These are phyloP conservation scores for Nomada ruficornis DNA, from an alignment of 2,888 invertebrate species.

Conservation along the genomic window DNA sequence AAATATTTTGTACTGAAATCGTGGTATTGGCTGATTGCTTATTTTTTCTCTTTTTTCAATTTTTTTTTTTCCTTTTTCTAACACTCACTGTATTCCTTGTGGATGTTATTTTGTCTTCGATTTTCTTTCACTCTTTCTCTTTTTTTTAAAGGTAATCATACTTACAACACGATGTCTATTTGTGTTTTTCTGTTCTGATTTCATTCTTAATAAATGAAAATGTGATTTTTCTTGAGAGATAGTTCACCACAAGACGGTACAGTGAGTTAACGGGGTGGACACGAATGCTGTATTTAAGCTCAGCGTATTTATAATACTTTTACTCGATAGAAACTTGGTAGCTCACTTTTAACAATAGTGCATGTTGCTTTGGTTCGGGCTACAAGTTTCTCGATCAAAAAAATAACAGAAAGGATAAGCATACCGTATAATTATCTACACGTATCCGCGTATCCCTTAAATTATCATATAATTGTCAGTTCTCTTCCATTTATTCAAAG, in stretches of 20 bases:
- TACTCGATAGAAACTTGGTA: slow-evolving; percentile 82
- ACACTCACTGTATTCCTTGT: slow-evolving; percentile 33
- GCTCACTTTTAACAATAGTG: slow-evolving; percentile 85
- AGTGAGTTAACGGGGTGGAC: slow-evolving; percentile 79
- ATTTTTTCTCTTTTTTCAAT: slow-evolving; percentile 76
- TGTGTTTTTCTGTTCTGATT: neutral
- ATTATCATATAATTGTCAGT: neutral
- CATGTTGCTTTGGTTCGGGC: slow-evolving; percentile 78
- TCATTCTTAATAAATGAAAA: neutral
- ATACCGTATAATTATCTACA: no score
- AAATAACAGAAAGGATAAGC: neutral
- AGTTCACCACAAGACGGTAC: slow-evolving; percentile 69
- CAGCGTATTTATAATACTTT: slow-evolving; percentile 83
- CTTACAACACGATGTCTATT: neutral
- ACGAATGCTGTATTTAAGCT: slow-evolving; percentile 84
- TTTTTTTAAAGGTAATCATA: neutral
- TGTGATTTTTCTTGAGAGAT: slow-evolving; percentile 46
- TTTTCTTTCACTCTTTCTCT: neutral
- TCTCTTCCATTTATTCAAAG: neutral
- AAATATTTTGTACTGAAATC: slow-evolving; percentile 82
- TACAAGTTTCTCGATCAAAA: slow-evolving; percentile 73
- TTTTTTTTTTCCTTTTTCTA: slow-evolving; percentile 65
- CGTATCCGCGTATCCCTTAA: neutral
- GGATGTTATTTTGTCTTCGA: neutral
- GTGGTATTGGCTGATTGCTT: slow-evolving; percentile 84